Evolutionary conservation across 2,888 invertebrate genomes (phyloP), one percentile per base, ranked within the genome.

Genomic region (Apotomis turbidana): DNA sequence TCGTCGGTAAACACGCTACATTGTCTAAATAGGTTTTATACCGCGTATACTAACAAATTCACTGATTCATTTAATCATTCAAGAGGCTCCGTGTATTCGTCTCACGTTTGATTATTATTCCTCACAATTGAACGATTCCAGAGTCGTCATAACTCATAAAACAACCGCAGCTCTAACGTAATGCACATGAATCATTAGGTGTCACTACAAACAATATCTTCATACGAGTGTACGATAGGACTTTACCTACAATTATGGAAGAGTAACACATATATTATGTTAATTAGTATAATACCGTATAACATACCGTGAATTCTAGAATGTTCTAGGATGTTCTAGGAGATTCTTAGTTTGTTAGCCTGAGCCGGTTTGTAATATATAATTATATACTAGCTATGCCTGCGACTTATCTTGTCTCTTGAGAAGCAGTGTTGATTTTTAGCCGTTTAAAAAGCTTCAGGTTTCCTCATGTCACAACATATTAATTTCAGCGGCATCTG

Each of bases 51-150:
- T 60, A 60, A 71, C 66, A 54, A 49, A 60, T 49, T 51, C 13
- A 51, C 49, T 71, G 66, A 71, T 60, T 67, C 60, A 67, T 55
- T 61, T 71, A 8, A 71, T 61, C 41, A 66, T 61, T 67, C 55
- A 55, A 36, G 13, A 46, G 12, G 69, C 61, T 61, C 55, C 13
- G 51, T 10, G 13, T 13, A 55, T 61, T 61, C 13, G 67, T 71
- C 49, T 61, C 49, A 12, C 13, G 49, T 62, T 46, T 41, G 6
- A 5, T 5, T 27, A 70, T 70, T 59, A 70, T 67, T 67, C 66
- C 61, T 55, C 49, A 15, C 13, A 38, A 49, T 46, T 64, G 27
- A 70, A 54, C 52, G 66, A 44, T 67, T 67, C 67, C 41, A 60
- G n/a, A 71, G 49, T 55, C 41, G 13, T 64, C 59, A 59, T 64